Evolutionary conservation across 2,797 vertebrate species (phyloP).

Genomic region (Nyctibius grandis): DNA sequence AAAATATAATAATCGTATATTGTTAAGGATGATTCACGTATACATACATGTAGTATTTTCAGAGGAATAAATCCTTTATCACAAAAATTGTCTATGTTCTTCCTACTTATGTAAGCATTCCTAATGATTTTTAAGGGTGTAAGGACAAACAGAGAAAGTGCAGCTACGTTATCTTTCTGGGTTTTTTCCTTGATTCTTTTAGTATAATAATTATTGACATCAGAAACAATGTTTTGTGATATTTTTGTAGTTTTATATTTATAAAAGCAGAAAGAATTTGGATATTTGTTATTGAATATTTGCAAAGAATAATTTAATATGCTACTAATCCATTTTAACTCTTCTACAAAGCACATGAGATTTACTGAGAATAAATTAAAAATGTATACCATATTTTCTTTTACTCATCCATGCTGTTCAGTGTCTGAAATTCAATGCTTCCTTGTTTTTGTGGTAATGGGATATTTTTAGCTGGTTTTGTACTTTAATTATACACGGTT

Average conservation of each 20-base stretch:
- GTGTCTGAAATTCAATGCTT: neutral
- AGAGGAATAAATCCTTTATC: neutral
- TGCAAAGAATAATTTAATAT: neutral
- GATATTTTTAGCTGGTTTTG: neutral
- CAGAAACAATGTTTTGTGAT: neutral
- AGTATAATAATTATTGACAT: neutral
- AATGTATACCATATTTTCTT: neutral
- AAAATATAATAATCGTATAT: neutral
- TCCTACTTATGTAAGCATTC: neutral
- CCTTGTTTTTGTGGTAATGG: neutral
- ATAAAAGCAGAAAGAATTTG: neutral
- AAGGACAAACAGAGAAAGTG: neutral
- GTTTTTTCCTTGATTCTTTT: neutral
- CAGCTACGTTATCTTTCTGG: fast-evolving
- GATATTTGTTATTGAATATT: neutral
- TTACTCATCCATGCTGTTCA: neutral
- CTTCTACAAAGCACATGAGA: neutral
- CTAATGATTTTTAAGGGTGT: fast-evolving
- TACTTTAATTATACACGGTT: neutral
- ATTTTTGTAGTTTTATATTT: neutral
- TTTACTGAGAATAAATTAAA: neutral
- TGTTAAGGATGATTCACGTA: neutral
- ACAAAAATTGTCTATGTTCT: neutral
- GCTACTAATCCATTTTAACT: neutral
- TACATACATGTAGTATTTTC: neutral